These are phyloP conservation scores for Bugulina stolonifera DNA, from an alignment of 2,888 invertebrate species.

Conservation along the genomic window DNA sequence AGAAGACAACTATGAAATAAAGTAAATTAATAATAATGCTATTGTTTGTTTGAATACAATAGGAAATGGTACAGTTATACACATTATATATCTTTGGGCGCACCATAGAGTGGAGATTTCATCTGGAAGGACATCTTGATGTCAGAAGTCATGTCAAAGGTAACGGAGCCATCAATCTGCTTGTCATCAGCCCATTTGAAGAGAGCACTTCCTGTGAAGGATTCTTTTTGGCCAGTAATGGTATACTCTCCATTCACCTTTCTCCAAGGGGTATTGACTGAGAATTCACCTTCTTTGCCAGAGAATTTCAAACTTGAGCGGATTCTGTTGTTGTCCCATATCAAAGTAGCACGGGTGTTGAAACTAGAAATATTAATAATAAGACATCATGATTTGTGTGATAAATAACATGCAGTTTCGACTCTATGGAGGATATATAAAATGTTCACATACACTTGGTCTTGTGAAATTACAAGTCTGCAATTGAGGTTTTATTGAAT, in stretches of 20 bases:
- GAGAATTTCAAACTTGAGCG: constrained; percentile 15
- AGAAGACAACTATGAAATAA: neutral
- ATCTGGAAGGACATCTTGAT: neutral
- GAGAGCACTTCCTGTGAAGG: constrained; percentile 27
- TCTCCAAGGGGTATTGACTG: constrained; percentile 2
- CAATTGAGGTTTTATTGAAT: too few species aligned
- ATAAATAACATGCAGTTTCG: too few species aligned
- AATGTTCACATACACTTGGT: too few species aligned
- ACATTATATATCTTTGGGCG: neutral
- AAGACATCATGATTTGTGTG: too few species aligned
- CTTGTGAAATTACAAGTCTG: too few species aligned
- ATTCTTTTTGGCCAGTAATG: neutral
- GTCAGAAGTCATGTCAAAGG: constrained; percentile 17
- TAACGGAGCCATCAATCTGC: constrained; percentile 26
- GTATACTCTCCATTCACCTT: constrained; percentile 26
- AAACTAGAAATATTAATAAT: neutral
- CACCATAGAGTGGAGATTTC: constrained; percentile 21
- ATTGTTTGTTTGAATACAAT: neutral
- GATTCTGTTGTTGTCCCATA: constrained; percentile 1
- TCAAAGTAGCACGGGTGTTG: neutral
- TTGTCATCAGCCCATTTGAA: constrained; percentile 28
- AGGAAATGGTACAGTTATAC: neutral
- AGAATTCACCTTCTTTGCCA: constrained; percentile 1
- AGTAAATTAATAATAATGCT: neutral
- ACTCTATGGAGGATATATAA: too few species aligned